Percentiles rank a stretch among this genome's conserved stretches.
Conservation (phyloP, 2,113 vertebrate genomes). For the Labrus mixtus region DNA sequence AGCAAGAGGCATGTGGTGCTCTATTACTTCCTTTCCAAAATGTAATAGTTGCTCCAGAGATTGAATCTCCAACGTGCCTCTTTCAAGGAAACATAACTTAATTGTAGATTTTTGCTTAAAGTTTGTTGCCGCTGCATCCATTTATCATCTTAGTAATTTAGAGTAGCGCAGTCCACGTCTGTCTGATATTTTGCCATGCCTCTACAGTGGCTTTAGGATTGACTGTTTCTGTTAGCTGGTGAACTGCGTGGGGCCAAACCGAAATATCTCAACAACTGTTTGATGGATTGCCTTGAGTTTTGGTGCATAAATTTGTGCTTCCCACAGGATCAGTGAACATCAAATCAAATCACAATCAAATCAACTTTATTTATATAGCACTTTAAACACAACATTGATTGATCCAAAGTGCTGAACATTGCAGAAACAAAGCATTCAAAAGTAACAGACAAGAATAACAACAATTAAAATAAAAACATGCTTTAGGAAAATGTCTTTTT, state of each 20-base stretch:
- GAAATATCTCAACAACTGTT: constrained; percentile 10
- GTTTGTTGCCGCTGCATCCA: neutral
- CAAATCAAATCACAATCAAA: too few relatives aligned
- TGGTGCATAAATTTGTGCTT: constrained; percentile 3
- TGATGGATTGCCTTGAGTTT: constrained; percentile 17
- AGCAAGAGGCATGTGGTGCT: neutral
- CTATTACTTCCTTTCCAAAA: constrained; percentile 4
- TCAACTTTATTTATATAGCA: too few relatives aligned
- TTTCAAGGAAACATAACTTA: neutral
- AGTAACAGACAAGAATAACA: too few relatives aligned
- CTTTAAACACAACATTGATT: too few relatives aligned
- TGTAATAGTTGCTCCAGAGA: constrained; percentile 3
- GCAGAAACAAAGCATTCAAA: too few relatives aligned
- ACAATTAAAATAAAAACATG: too few relatives aligned
- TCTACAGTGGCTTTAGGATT: neutral
- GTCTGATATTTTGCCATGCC: neutral
- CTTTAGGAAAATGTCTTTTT: too few relatives aligned
- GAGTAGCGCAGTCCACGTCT: neutral
- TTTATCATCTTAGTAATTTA: neutral
- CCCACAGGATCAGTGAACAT: too few relatives aligned
- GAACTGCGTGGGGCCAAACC: neutral
- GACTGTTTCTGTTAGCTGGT: neutral
- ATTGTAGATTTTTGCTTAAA: neutral
- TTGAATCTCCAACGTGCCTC: neutral
- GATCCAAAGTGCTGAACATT: too few relatives aligned